These are phyloP conservation scores for Copidosoma floridanum DNA, from an alignment of 1,140 invertebrate genomes.

Conservation along the genomic window DNA sequence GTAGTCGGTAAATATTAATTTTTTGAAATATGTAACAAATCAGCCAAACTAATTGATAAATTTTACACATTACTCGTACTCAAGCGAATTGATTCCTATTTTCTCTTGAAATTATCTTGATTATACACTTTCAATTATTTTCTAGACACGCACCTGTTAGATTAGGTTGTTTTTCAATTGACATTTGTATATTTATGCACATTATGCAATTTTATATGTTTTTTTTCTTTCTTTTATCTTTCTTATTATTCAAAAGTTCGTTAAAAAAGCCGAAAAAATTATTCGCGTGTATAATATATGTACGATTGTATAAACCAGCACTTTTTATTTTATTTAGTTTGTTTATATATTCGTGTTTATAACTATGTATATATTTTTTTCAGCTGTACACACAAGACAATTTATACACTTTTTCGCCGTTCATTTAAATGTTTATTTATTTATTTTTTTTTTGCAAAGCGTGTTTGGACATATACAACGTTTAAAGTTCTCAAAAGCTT, in stretches of 20 bases:
- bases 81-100: too few relatives aligned
- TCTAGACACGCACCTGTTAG: conserved; percentile 27
- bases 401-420: too few relatives aligned
- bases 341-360: too few relatives aligned
- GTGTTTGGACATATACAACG: neutral
- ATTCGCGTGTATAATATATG: conserved; percentile 7
- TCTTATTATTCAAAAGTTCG: neutral
- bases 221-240: too few relatives aligned
- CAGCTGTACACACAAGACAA: too few relatives aligned
- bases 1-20: too few relatives aligned
- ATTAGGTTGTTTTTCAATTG: conserved; percentile 50
- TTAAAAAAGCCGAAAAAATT: conserved; percentile 14
- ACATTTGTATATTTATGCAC: conserved; percentile 49
- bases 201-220: conserved; percentile 23
- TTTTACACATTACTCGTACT: too few relatives aligned
- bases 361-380: too few relatives aligned
- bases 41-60: too few relatives aligned
- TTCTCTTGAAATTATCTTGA: too few relatives aligned
- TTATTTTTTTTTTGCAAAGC: conserved; percentile 12
- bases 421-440: conserved; percentile 1
- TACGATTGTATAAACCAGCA: conserved; percentile 6
- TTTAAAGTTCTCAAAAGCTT: neutral
- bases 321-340: conserved; percentile 9
- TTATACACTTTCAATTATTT: too few relatives aligned
- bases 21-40: too few relatives aligned